Evolutionary conservation across 2,888 invertebrate genomes (phyloP).

Genomic region (Beris morrisii): DNA sequence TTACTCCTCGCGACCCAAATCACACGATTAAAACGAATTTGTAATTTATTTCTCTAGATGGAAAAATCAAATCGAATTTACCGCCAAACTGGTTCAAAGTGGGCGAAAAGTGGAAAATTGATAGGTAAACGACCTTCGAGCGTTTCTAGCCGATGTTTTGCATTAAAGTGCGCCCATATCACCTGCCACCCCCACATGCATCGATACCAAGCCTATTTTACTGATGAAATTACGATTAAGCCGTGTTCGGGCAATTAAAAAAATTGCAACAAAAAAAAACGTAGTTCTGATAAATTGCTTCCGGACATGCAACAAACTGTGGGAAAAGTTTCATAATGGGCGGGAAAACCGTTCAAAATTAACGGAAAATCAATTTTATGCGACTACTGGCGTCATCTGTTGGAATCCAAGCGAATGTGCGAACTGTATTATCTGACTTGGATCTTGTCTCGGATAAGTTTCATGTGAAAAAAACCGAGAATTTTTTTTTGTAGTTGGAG

Average conservation of each 20-base stretch:
- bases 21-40: not conserved
- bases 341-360: not conserved
- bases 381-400: conserved; percentile 7
- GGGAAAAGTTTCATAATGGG: conserved; percentile 8
- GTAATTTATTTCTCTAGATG: not conserved
- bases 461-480: too few relatives aligned
- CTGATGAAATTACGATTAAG: not conserved
- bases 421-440: conserved; percentile 9
- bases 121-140: conserved; percentile 26
- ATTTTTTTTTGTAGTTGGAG: too few relatives aligned
- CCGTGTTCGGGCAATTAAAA: too few relatives aligned
- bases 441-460: conserved; percentile 6
- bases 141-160: not conserved
- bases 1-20: not conserved
- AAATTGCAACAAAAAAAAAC: not conserved
- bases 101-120: conserved; percentile 29
- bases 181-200: conserved; percentile 2
- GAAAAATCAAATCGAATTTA: conserved; percentile 1
- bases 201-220: not conserved
- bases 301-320: conserved; percentile 10
- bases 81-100: conserved; percentile 24
- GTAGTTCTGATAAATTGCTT: conserved; percentile 14
- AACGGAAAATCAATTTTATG: not conserved
- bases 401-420: not conserved
- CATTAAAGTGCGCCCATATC: conserved; percentile 18